A percentile compares a stretch with the other conserved stretches of the same genome.
Evolutionary conservation across 2,797 vertebrate species (phyloP).

Genomic region (Octomys mimax): DNA sequence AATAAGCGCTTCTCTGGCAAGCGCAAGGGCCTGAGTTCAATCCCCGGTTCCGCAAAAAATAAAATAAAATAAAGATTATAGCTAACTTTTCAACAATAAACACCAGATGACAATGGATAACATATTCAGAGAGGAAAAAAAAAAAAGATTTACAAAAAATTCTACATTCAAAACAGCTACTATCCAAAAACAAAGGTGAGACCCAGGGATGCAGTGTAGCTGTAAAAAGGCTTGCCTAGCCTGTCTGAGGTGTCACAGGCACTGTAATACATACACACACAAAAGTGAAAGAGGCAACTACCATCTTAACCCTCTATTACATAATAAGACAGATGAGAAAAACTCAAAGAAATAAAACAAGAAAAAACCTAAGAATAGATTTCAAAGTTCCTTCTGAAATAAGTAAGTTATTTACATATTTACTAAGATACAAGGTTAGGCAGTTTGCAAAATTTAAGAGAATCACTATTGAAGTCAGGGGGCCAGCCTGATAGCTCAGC

Average conservation of each 20-base stretch:
- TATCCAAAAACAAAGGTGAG: neutral
- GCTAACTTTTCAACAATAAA: neutral
- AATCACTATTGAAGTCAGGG: neutral
- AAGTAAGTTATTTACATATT: neutral
- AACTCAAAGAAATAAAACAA: neutral
- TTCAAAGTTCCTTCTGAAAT: neutral
- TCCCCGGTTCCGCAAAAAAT: too few species aligned
- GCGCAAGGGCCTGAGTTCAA: too few species aligned
- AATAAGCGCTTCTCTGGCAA: too few species aligned
- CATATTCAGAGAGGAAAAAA: neutral
- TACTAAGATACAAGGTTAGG: neutral
- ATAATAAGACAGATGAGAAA: neutral
- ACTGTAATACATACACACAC: constrained; percentile 41
- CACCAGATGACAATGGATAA: neutral
- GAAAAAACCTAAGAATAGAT: constrained; percentile 1
- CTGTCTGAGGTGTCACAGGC: neutral
- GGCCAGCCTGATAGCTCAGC: too few species aligned
- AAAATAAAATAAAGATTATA: neutral
- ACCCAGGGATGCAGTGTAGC: neutral
- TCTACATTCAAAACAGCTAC: neutral
- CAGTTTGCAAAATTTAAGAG: neutral
- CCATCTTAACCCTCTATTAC: constrained; percentile 17
- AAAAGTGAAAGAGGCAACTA: neutral
- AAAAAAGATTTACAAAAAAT: neutral
- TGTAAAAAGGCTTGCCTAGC: neutral